A percentile compares a stretch with the other conserved stretches of the same genome.
Conservation (phyloP, 2,888 invertebrate species). For the Troides aeacus region DNA sequence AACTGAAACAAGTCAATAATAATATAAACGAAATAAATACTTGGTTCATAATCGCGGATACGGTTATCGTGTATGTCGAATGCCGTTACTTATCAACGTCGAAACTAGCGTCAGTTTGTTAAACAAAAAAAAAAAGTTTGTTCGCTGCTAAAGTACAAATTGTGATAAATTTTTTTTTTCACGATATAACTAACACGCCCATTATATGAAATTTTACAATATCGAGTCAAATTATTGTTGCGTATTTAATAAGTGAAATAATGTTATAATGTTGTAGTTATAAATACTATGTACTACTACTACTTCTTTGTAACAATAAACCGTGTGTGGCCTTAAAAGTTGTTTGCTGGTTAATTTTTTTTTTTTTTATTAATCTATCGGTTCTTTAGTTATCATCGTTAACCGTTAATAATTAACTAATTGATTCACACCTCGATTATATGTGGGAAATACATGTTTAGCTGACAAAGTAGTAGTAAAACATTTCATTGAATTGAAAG, state of each 20-base stretch:
- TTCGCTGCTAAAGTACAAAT: neutral
- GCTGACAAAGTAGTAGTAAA: too few relatives aligned
- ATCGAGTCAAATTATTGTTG: slow-evolving; percentile 9
- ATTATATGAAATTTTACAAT: slow-evolving; percentile 1
- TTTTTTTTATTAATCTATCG: neutral
- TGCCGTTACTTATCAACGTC: neutral
- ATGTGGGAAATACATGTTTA: too few relatives aligned
- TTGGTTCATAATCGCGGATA: neutral
- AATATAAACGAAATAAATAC: too few relatives aligned
- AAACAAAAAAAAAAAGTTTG: neutral
- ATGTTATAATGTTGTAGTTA: neutral
- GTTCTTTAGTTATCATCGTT: neutral
- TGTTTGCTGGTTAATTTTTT: neutral
- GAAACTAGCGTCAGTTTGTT: neutral
- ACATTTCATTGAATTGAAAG: too few relatives aligned
- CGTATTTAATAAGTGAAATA: slow-evolving; percentile 7
- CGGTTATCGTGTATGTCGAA: neutral
- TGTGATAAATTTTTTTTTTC: neutral
- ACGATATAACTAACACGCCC: neutral
- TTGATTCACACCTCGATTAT: neutral
- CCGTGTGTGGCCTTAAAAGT: slow-evolving; percentile 18
- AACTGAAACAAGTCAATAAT: neutral
- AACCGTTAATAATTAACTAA: neutral
- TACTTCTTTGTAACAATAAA: neutral
- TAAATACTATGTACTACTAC: neutral